phyloP scores from a whole-genome alignment of 2,888 invertebrate species.

The Diplolepis rosae region DNA sequence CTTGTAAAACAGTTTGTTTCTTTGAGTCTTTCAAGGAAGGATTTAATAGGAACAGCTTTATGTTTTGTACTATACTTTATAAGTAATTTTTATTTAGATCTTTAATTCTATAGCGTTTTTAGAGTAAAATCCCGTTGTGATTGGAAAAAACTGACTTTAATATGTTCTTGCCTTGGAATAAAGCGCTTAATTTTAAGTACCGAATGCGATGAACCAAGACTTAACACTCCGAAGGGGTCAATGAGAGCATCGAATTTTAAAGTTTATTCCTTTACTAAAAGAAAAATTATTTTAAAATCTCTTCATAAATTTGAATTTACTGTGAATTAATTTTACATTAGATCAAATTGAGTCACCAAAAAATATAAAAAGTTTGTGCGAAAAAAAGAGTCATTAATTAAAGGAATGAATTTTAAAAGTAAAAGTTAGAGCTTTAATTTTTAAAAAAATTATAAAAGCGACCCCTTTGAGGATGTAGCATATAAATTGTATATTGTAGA shows the following conservation, averaged over 20 bases:
- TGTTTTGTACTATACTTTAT: neutral
- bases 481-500: neutral
- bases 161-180: constrained; percentile 32
- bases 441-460: neutral
- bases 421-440: neutral
- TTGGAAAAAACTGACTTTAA: constrained; percentile 39
- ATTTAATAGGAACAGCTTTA: too few relatives aligned
- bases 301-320: constrained; percentile 14
- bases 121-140: constrained; percentile 22
- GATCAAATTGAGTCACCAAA: too few relatives aligned
- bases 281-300: constrained; percentile 15
- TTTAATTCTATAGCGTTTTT: neutral
- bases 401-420: too few relatives aligned
- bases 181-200: neutral
- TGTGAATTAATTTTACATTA: too few relatives aligned
- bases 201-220: constrained; percentile 2
- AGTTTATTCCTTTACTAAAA: neutral
- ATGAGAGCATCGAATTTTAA: neutral
- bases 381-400: too few relatives aligned
- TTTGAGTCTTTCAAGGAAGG: too few relatives aligned
- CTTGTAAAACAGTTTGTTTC: neutral
- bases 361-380: too few relatives aligned
- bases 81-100: neutral
- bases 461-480: neutral
- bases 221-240: neutral